Evolutionary conservation across 2,888 invertebrate genomes (phyloP).

Genomic region (Rotaria macrura): DNA sequence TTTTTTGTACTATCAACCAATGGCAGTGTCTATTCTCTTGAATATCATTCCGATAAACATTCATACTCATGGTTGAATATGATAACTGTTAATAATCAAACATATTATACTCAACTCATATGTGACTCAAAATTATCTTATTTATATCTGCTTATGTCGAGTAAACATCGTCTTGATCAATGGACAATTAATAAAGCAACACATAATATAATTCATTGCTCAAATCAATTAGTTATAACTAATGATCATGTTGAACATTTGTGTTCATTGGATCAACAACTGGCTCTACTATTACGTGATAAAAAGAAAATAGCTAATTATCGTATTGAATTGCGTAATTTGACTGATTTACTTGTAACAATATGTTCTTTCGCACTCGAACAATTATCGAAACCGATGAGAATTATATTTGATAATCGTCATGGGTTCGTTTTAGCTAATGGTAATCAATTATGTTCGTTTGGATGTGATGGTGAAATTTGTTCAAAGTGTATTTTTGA

Average conservation of each 20-base stretch:
- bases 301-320: not conserved
- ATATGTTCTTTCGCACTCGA: not conserved
- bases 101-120: not conserved
- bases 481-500: not conserved
- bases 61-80: not conserved
- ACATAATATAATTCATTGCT: not conserved
- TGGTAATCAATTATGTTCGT: not conserved
- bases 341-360: not conserved
- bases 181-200: not conserved
- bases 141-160: not conserved
- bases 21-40: not conserved
- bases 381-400: not conserved
- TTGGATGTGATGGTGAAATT: not conserved
- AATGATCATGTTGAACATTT: conserved; percentile 3
- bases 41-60: not conserved
- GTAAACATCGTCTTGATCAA: not conserved
- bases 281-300: not conserved
- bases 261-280: not conserved
- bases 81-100: not conserved
- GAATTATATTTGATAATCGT: not conserved
- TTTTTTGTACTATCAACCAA: not conserved
- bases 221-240: not conserved
- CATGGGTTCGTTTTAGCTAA: not conserved
- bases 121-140: not conserved
- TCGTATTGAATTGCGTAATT: not conserved